Conservation (phyloP, 2,113 vertebrate genomes). For the Suncus etruscus region DNA sequence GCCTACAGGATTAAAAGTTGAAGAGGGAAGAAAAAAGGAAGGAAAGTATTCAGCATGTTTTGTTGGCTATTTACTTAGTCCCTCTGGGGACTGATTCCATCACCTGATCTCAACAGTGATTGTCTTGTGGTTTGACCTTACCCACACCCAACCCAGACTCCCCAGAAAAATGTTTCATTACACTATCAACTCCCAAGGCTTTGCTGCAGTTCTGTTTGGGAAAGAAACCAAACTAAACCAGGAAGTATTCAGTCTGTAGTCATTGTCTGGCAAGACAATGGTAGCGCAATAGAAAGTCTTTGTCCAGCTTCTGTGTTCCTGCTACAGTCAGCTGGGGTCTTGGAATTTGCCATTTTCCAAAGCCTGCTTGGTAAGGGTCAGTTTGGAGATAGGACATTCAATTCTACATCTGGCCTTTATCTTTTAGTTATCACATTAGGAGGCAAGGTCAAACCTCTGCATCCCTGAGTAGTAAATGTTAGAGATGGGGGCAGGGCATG, state of each 20-base stretch:
- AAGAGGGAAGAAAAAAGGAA: background rate
- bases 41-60: background rate
- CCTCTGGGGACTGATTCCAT: background rate
- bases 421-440: no score
- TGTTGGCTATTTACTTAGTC: background rate
- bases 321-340: no score
- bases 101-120: background rate
- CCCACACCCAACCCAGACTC: no score
- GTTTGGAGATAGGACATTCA: no score
- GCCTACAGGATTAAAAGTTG: no score
- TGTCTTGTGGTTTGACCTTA: background rate
- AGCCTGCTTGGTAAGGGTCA: no score
- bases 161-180: background rate
- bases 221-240: background rate
- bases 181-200: background rate
- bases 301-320: no score
- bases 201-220: background rate
- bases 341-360: no score
- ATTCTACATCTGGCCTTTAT: no score
- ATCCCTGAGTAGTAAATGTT: no score
- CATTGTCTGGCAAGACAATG: fast-evolving
- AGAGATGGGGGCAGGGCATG: no score
- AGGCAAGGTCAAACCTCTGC: no score
- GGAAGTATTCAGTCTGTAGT: background rate
- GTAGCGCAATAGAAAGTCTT: background rate